Conservation (phyloP, 2,113 vertebrate genomes). For the Amphiprion ocellaris region DNA sequence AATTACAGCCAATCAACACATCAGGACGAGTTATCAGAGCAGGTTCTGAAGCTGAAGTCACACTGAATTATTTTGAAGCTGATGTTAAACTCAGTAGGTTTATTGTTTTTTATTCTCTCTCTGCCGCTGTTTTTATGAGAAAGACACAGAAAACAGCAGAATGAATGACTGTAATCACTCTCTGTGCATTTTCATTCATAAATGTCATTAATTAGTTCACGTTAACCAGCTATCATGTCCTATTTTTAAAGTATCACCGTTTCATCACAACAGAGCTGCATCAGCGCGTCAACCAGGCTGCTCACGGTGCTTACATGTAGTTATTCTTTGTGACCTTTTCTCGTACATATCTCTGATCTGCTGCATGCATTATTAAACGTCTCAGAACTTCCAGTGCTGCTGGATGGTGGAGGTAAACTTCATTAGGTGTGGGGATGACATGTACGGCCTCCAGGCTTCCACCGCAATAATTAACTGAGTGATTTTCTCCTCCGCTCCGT, state of each 20-base stretch:
- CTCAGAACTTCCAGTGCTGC: slow-evolving; percentile 26
- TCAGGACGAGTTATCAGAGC: background rate
- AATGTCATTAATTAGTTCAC: background rate
- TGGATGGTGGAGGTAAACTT: slow-evolving; percentile 59
- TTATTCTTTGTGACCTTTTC: slow-evolving; percentile 47
- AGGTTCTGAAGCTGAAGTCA: too few relatives aligned
- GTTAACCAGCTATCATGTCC: background rate
- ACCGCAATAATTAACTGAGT: slow-evolving; percentile 57
- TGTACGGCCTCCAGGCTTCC: slow-evolving; percentile 62
- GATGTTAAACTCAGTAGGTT: background rate
- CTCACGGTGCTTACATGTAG: background rate
- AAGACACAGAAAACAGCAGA: too few relatives aligned
- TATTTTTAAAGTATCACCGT: background rate
- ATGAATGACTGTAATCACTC: background rate
- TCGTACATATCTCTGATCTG: slow-evolving; percentile 30
- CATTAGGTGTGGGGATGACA: slow-evolving; percentile 57
- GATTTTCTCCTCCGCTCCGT: slow-evolving; percentile 40
- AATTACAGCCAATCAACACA: background rate
- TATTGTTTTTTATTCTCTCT: background rate
- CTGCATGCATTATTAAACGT: slow-evolving; percentile 52
- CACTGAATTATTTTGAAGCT: background rate
- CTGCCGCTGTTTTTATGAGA: too few relatives aligned
- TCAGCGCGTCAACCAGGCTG: slow-evolving; percentile 4
- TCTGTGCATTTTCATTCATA: background rate
- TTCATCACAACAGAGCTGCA: background rate